These are phyloP conservation scores for Agrilus planipennis DNA, from an alignment of 1,140 invertebrate genomes.

Conservation along the genomic window DNA sequence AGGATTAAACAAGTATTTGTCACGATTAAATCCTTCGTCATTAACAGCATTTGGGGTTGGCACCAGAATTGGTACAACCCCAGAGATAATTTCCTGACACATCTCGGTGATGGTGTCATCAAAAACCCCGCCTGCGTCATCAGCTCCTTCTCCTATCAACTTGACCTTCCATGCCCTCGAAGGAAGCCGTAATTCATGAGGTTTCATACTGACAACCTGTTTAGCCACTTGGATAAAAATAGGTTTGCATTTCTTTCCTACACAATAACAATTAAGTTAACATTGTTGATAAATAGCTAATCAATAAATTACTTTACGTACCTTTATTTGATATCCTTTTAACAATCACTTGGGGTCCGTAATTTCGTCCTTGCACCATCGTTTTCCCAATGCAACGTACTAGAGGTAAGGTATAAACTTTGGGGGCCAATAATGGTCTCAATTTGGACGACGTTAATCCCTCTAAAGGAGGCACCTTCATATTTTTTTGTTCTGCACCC, in stretches of 20 bases:
- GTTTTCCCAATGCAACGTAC: conserved; percentile 51
- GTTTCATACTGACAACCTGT: conserved; percentile 46
- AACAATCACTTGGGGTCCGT: conserved; percentile 55
- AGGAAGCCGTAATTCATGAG: conserved; percentile 46
- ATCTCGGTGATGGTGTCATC: conserved; percentile 62
- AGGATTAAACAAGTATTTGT: conserved; percentile 52
- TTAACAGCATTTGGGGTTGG: conserved; percentile 45
- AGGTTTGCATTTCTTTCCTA: conserved; percentile 39
- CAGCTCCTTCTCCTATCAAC: conserved; percentile 53
- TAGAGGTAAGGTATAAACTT: conserved; percentile 53
- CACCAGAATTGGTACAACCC: conserved; percentile 40
- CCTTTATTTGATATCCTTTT: conserved; percentile 45
- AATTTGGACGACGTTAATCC: conserved; percentile 40
- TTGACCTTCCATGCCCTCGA: conserved; percentile 56
- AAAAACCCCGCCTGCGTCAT: conserved; percentile 59
- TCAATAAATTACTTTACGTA: not conserved
- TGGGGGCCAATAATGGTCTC: conserved; percentile 42
- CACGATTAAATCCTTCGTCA: conserved; percentile 49
- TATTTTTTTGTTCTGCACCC: conserved; percentile 31
- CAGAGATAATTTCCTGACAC: conserved; percentile 45
- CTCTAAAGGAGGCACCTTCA: conserved; percentile 32
- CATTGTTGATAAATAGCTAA: not conserved
- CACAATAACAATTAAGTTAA: conserved; percentile 3
- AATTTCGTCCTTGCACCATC: conserved; percentile 56
- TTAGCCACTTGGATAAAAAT: conserved; percentile 53